Conservation (phyloP, 2,113 vertebrate species). For the Guaruba guarouba region DNA sequence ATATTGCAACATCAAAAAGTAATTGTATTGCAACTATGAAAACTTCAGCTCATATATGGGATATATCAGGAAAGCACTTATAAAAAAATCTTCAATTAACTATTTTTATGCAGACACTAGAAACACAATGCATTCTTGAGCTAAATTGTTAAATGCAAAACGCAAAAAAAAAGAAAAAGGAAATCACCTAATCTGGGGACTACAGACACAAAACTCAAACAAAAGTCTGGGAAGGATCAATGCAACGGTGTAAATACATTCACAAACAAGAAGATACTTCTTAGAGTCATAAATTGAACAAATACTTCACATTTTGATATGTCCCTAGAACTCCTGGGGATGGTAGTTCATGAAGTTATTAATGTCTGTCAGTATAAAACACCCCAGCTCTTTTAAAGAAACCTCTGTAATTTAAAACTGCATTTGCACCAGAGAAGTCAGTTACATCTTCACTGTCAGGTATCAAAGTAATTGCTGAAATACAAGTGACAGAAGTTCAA, state of each 20-base stretch:
- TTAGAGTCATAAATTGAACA: not conserved
- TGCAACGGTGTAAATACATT: not conserved
- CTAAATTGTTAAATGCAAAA: not conserved
- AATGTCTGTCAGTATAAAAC: not conserved
- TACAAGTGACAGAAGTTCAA: constrained; percentile 40
- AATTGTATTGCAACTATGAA: not conserved
- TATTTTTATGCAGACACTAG: not conserved
- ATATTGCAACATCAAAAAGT: not conserved
- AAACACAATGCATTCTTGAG: not conserved
- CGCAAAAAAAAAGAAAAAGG: not conserved
- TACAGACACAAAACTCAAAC: not conserved
- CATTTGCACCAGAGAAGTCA: constrained; percentile 51
- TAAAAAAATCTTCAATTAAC: not conserved
- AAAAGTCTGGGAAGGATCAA: not conserved
- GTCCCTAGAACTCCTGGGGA: not conserved
- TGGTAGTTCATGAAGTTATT: constrained; percentile 27
- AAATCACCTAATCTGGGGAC: not conserved
- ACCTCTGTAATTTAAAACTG: constrained; percentile 10
- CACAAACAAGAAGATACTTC: not conserved
- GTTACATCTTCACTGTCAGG: constrained; percentile 27
- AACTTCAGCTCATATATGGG: not conserved
- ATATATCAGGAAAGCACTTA: not conserved
- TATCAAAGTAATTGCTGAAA: constrained; percentile 37
- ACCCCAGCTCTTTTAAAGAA: constrained; percentile 27
- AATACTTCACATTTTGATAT: not conserved